Evolutionary conservation across 2,888 invertebrate genomes (phyloP), one percentile per base, ranked within the genome.

Genomic region (Agapostemon virescens): DNA sequence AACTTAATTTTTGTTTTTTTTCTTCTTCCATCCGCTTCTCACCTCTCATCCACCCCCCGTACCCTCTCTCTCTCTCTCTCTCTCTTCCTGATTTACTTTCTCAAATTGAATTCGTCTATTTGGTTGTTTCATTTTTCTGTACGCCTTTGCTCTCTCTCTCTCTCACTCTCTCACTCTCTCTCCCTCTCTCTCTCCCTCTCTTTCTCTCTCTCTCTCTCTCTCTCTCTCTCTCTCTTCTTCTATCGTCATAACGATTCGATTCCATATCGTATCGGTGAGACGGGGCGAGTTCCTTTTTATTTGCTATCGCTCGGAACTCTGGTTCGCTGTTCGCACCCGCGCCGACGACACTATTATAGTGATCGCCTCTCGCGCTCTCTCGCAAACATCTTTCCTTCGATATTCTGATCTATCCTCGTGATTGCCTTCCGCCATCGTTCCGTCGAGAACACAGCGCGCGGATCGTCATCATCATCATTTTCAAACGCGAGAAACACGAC

Each of bases 401-500:
- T n/a, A 23, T 40, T 33, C 26, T 30, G 55, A 30, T 69, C 33
- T 69, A 26, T 61, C 38, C 30, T 7, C n/a, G 42, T 42, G 40
- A 40, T 70, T 42, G 58, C 33, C 40, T 2, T 33, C 42, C 23
- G 7, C 17, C 23, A 15, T 26, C 17, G 15, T 55, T 30, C 55
- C 55, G 26, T 23, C 13, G 40, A 30, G 58, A 61, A 33, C 52
- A n/a, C n/a, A n/a, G n/a, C n/a, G 49, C 40, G 70, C 55, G 42
- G 38, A 52, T 38, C 66, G 13, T 42, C 17, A 66, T 66, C 26
- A 66, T 66, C 26, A 3, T 42, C n/a, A 49, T 49, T 49, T 42
- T 52, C 17, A 23, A 52, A 75, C 77, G 71, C 75, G 72, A 75
- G 61, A 49, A 79, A 78, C 79, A 81, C 77, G 75, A 86, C 86